Evolutionary conservation across 2,797 vertebrate species (phyloP).

Genomic region (Hydrophis major): DNA sequence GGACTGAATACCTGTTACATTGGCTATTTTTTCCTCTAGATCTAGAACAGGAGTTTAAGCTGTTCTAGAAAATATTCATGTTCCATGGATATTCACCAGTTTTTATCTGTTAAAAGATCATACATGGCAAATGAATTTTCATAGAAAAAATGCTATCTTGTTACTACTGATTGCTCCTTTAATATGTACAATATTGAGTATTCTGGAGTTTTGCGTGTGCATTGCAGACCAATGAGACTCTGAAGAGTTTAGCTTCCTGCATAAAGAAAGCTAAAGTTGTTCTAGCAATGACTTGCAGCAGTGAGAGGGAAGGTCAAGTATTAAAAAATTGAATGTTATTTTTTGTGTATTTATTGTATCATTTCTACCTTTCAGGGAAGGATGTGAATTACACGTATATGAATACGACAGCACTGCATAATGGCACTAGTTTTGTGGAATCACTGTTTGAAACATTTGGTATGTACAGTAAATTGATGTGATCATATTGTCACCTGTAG

Average conservation of each 20-base stretch:
- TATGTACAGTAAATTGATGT: conserved; percentile 53
- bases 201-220: not conserved
- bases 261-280: not conserved
- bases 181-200: not conserved
- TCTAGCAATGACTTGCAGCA: not conserved
- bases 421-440: conserved; percentile 97
- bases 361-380: conserved; percentile 74
- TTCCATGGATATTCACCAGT: not conserved
- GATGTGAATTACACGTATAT: conserved; percentile 87
- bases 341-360: not conserved
- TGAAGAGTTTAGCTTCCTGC: not conserved
- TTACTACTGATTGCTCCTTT: not conserved
- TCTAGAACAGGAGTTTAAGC: not conserved
- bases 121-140: not conserved
- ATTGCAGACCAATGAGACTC: not conserved
- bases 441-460: conserved; percentile 97
- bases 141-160: no score
- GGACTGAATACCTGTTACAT: not conserved
- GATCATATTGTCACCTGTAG: not conserved
- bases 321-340: not conserved
- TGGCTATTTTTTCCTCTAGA: not conserved
- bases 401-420: conserved; percentile 90
- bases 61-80: not conserved
- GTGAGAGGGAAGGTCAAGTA: not conserved
- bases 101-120: not conserved